Evolutionary conservation across 2,113 vertebrate genomes (phyloP).

Genomic region (Caloenas nicobarica): DNA sequence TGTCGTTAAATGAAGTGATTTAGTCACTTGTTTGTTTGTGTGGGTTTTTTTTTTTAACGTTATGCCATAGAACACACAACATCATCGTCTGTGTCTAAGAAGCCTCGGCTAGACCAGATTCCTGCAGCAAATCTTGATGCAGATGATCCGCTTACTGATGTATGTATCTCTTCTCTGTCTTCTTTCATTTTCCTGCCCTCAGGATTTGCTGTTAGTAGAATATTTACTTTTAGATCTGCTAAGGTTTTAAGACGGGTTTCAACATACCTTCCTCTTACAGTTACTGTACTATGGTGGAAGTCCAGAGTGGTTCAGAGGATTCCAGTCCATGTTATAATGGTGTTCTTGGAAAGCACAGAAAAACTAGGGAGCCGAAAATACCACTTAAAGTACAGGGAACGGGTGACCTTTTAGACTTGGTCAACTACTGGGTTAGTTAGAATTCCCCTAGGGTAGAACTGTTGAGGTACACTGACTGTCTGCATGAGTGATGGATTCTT

Average conservation of each 20-base stretch:
- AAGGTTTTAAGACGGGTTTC: background rate
- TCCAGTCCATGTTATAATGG: background rate
- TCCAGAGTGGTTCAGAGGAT: background rate
- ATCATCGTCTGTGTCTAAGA: conserved; percentile 94
- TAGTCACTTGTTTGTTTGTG: background rate
- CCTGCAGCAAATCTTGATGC: conserved; percentile 97
- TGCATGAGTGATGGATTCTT: background rate
- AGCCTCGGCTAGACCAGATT: conserved; percentile 95
- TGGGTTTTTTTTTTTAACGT: background rate
- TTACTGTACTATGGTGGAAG: background rate
- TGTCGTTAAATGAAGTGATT: background rate
- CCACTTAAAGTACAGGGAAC: background rate
- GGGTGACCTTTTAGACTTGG: background rate
- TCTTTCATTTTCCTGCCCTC: background rate
- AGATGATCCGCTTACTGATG: conserved; percentile 95
- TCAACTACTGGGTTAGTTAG: background rate
- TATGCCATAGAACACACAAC: conserved; percentile 87
- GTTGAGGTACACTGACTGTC: background rate
- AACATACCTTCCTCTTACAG: rapidly evolving
- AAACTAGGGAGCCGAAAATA: background rate
- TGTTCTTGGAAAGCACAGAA: background rate
- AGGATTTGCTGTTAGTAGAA: background rate
- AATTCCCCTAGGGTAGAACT: background rate
- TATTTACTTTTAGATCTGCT: background rate
- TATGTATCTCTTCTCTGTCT: conserved; percentile 63